Percentiles rank a stretch among this genome's conserved stretches.
Evolutionary conservation across 2,797 vertebrate genomes (phyloP).

Genomic region (Karalla daura): DNA sequence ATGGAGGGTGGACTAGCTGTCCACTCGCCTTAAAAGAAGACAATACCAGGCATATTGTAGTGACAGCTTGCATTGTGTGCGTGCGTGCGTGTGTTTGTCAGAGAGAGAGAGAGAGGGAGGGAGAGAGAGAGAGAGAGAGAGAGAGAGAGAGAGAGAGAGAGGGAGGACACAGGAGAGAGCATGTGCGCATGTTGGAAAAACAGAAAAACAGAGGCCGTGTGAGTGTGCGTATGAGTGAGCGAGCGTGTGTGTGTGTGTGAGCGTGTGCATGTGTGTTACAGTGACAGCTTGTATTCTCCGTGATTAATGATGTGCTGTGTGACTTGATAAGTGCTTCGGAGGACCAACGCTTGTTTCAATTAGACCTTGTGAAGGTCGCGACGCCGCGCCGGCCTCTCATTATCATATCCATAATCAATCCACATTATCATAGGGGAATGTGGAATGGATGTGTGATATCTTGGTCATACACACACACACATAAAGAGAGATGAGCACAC

Average conservation of each 20-base stretch:
- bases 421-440: constrained; percentile 84
- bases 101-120: background rate
- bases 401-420: constrained; percentile 87
- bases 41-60: constrained; percentile 81
- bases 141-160: background rate
- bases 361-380: constrained; percentile 86
- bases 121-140: background rate
- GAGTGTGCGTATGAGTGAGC: constrained; percentile 1
- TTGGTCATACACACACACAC: constrained; percentile 72
- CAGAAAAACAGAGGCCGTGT: constrained; percentile 62
- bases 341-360: constrained; percentile 86
- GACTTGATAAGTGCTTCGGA: constrained; percentile 86
- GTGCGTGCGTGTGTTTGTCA: constrained; percentile 30
- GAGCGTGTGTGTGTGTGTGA: constrained; percentile 31
- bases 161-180: constrained; percentile 14
- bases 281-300: constrained; percentile 84
- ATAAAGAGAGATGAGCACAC: constrained; percentile 20
- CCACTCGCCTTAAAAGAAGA: constrained; percentile 81
- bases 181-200: constrained; percentile 64
- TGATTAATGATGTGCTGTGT: constrained; percentile 86
- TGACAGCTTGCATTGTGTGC: constrained; percentile 82
- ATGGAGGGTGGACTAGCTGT: constrained; percentile 83
- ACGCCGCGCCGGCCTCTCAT: constrained; percentile 83
- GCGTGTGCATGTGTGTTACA: constrained; percentile 65
- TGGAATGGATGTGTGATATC: constrained; percentile 81